A percentile compares a stretch with the other conserved stretches of the same genome.
Evolutionary conservation across 2,888 invertebrate species (phyloP).

Genomic region (Himalopsyche anomala): DNA sequence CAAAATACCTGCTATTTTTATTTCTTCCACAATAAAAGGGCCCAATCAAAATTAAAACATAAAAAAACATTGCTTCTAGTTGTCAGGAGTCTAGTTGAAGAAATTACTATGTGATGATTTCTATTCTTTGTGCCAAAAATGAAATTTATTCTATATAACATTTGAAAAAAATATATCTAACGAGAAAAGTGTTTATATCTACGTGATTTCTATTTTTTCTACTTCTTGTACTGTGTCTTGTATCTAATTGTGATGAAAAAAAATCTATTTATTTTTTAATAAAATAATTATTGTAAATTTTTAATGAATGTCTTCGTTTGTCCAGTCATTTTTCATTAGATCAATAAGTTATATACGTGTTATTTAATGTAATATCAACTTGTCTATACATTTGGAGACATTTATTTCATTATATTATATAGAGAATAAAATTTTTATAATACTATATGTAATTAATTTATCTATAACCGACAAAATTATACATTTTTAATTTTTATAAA

Average conservation of each 20-base stretch:
- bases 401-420: conserved; percentile 44
- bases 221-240: conserved; percentile 64
- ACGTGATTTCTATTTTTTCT: conserved; percentile 64
- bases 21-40: conserved; percentile 9
- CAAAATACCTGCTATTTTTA: background rate
- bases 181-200: conserved; percentile 55
- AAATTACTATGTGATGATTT: conserved; percentile 51
- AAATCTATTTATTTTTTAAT: conserved; percentile 62
- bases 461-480: conserved; percentile 23
- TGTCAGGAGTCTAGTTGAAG: conserved; percentile 1
- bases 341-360: conserved; percentile 36
- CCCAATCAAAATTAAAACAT: conserved; percentile 10
- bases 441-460: conserved; percentile 32
- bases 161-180: conserved; percentile 54
- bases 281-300: conserved; percentile 41
- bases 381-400: conserved; percentile 41
- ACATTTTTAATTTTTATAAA: conserved; percentile 31
- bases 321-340: conserved; percentile 41
- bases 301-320: conserved; percentile 47
- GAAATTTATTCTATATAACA: conserved; percentile 55
- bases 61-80: conserved; percentile 29
- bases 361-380: conserved; percentile 44
- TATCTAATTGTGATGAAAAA: conserved; percentile 63
- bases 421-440: conserved; percentile 37
- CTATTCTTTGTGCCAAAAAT: conserved; percentile 64